Evolutionary conservation across 1,140 invertebrate genomes (phyloP), one percentile per base, ranked within the genome.

Genomic region (Drosophila oshimai): DNA sequence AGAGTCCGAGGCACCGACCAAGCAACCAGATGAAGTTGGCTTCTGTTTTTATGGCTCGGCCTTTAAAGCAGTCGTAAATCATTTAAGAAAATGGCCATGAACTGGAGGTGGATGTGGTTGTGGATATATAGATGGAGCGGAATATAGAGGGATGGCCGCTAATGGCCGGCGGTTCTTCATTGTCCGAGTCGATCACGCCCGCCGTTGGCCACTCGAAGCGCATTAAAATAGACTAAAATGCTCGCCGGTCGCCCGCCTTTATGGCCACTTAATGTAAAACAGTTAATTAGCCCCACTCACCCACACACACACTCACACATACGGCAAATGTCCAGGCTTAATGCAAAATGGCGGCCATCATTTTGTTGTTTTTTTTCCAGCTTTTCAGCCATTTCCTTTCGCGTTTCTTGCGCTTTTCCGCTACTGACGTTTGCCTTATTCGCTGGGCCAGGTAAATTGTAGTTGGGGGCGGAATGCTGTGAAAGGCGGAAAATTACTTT

Each of bases 201-300:
- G 60, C 60, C 57, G 22, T n/a, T n/a, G n/a, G 7, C 47, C 41
- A 41, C 64, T 47, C 64, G 67, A 70, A 70, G 64, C 28, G 54
- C 81, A 81, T 86, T 86, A 87, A 86, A 84, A 84, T 87, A 80
- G 80, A 75, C 80, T 80, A 84, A 84, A 84, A 75, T 87, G 60
- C 51, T 28, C 60, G 46, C 54, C 60, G 46, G 64, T 68, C 58
- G 62, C 57, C 72, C 58, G 62, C 57, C 61, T 76, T 87, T 87
- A 87, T 87, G 77, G 73, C 73, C 81, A 74, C 73, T 87, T 87
- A 87, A 87, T 87, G 81, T 87, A 87, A 86, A 81, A 81, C 81
- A 87, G 81, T 87, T 87, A 87, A 87, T 87, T 87, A 87, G 83
- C 62, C 42, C 41, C 50, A 70, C 60, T 55, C 71, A 61, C 44